Base-by-base conservation (phyloP, 37 sponge, comb jelly and placozoan species). In the Theonella swinhoei region DNA sequence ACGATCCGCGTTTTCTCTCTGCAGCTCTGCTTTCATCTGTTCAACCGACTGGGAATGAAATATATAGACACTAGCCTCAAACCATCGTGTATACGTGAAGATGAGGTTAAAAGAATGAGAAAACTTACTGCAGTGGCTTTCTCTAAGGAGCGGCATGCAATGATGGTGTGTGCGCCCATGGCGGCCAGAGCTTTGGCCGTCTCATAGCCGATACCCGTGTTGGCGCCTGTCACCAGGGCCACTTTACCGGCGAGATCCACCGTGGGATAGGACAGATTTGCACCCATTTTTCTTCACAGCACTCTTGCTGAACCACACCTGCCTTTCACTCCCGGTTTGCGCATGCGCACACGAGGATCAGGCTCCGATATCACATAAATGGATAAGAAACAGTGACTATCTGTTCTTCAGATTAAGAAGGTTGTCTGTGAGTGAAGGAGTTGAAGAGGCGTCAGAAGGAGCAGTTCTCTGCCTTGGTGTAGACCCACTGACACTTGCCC, bases 391-490 rank as follows among this genome's bases (percentile, higher is more conserved):
- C 17, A 7, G 30, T 67, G 33, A 74, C 68, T 34, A 79, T 61
- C 64, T 80, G 3, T 69, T 88, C 31, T 84, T 77, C 31, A 91
- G 65, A 42, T 92, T 88, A 24, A 92, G 38, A 20, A 92, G 74
- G 41, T 92, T 74, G 75, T 92, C 92, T n/a, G 92, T 92, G 22
- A 92, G 83, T 64, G 89, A 88, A 1, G 81, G 62, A n/a, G 83
- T 79, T 54, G 73, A 39, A n/a, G 31, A 20, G 61, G 26, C 31
- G 0, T 11, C 54, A 37, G 34, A 3, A 7, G 38, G 23, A 34
- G 58, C 69, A 32, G 75, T 0, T 33, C 63, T 25, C 22, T 42
- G 68, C 31, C 62, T 36, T 29, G 79, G 72, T 31, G 77, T 88
- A 63, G 88, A 40, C 38, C 29, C 33, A 54, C 64, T 22, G 19